Conservation (phyloP, 1,140 invertebrate genomes). For the Stegodyphus mimosarum region DNA sequence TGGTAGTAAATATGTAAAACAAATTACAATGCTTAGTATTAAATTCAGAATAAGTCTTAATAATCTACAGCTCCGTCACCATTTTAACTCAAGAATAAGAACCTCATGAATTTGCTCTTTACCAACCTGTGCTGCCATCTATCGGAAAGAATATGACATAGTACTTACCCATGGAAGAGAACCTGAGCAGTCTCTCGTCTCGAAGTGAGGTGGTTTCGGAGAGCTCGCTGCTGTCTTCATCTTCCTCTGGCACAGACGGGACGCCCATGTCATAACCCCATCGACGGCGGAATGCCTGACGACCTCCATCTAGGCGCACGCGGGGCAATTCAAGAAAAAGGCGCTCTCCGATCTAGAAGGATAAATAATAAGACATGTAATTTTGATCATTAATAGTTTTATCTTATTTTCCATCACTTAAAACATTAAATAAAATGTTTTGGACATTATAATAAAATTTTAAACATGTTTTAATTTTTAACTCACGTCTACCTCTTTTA, state of each 20-base stretch:
- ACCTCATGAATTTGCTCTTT: no score
- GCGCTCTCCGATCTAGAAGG: constrained; percentile 55
- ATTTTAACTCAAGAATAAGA: no score
- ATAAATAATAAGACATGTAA: background rate
- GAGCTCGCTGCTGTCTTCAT: constrained; percentile 73
- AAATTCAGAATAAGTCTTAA: no score
- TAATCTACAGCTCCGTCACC: no score
- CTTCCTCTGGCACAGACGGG: constrained; percentile 76
- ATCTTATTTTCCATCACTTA: no score
- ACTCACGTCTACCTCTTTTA: no score
- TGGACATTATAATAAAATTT: no score
- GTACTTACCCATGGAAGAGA: constrained; percentile 62
- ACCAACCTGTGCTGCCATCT: constrained; percentile 25
- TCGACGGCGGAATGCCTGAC: constrained; percentile 73
- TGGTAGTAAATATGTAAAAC: no score
- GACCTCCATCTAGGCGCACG: constrained; percentile 77
- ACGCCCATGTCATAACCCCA: constrained; percentile 77
- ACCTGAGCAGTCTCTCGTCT: constrained; percentile 60
- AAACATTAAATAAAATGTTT: no score
- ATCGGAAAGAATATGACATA: background rate
- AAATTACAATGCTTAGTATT: no score
- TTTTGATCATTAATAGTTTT: no score
- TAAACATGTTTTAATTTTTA: no score
- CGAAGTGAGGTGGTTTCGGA: constrained; percentile 68
- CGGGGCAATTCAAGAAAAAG: constrained; percentile 74